Base-by-base conservation (phyloP, 1,140 invertebrate genomes). In the Apis dorsata region DNA sequence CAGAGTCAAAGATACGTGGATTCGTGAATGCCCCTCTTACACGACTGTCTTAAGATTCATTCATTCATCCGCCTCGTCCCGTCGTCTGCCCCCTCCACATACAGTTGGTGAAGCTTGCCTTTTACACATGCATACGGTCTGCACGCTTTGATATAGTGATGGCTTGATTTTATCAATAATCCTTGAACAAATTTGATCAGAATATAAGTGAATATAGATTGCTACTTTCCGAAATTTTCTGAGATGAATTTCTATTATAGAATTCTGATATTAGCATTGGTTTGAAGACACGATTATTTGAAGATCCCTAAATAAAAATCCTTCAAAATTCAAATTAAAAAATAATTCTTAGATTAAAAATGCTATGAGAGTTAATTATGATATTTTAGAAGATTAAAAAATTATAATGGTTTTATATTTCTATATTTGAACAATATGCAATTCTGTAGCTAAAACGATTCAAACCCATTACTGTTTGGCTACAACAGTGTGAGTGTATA, bases 21-120 rank as follows among this genome's bases (percentile, higher is more conserved):
- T 91, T 91, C 86, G 90, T 91, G 90, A 91, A 92, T 91, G 85
- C 86, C 81, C 79, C 85, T 89, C 89, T 88, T 84, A 90, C 74
- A 59, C 91, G 90, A 93, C 92, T 92, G 91, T 91, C 91, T 91
- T 91, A 92, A 92, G 92, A 88, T 93, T 92, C 93, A 93, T 94
- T 94, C 93, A 94, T 94, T 93, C 93, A 93, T 93, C 90, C 86
- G 83, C 68, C 84, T 81, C 85, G 88, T 79, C 85, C 85, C 87
- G 85, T 85, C 86, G 80, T 81, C 79, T 83, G 81, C 81, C 79
- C 66, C 78, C 86, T 66, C 82, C 85, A 82, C 85, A 9, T 28
- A 57, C 53, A n/a, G 68, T 69, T 44, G 53, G 82, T 69, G 63
- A 77, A 87, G 72, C 63, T 59, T 84, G 86, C 81, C 69, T 84